Base-by-base conservation (phyloP, 2,888 invertebrate genomes). In the Eupithecia subfuscata region DNA sequence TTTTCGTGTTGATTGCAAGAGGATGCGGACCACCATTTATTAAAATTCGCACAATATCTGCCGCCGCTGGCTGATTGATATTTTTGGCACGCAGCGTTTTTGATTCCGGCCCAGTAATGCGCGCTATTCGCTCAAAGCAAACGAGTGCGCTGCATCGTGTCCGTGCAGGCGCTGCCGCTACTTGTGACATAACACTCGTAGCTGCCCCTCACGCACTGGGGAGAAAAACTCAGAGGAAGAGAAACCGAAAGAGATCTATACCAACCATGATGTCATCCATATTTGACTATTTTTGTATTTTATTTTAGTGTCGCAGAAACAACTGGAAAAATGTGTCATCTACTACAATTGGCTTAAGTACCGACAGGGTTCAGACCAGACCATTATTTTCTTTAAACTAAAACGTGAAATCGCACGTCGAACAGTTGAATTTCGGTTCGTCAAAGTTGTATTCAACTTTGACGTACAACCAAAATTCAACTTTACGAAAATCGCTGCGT, bases 81-180 rank as follows among this genome's bases (percentile, higher is more conserved):
- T 76, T 71, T 65, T 67, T 16, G 43, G 40, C 37, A 22, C 43
- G 67, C 18, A 9, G 34, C 64, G 9, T 75, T 56, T 78, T 76
- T 79, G 70, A 78, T 75, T 77, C 69, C 71, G 52, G 67, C 34
- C 60, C 79, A 78, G 72, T 77, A 79, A 79, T 79, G 76, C 63
- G 67, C 70, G 71, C 56, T 74, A 69, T 52, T 70, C 70, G 68
- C 74, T 78, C 80, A 81, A 79, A 77, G 81, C 79, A 70, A 77
- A 77, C 81, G 78, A 64, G 73, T 73, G 76, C 78, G 80, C 80
- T 81, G 79, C 82, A 75, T 76, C 80, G 74, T 76, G 80, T 80
- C 77, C 77, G 69, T 75, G 75, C 81, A 80, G 81, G 78, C 79
- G 18, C 67, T 77, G 40, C 12, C 64, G 60, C 56, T 2, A 12